Conservation (phyloP, 1,140 invertebrate genomes). For the Oreohelix idahoensis region DNA sequence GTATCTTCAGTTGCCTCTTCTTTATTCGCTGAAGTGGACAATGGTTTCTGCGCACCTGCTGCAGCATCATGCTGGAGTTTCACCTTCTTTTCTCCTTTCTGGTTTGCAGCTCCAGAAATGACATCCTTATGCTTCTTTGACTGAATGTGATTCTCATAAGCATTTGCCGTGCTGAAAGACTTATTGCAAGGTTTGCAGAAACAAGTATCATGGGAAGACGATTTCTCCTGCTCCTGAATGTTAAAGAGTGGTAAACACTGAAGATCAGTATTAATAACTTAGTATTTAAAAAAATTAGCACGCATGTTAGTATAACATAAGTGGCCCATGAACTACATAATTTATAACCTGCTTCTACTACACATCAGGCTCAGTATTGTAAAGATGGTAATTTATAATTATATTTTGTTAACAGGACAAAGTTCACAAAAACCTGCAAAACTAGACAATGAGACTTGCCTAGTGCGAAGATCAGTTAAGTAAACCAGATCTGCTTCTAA, state of each 20-base stretch:
- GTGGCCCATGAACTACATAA: no score
- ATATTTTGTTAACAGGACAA: no score
- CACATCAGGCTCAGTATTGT: no score
- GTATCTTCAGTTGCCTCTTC: slow-evolving; percentile 80
- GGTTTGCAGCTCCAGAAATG: slow-evolving; percentile 51
- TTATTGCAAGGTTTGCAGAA: slow-evolving; percentile 90
- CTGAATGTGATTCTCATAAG: slow-evolving; percentile 90
- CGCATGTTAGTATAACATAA: no score
- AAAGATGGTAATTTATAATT: no score
- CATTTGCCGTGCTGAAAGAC: slow-evolving; percentile 85
- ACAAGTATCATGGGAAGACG: not conserved
- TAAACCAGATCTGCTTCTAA: no score
- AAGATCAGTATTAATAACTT: no score
- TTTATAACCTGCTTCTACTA: no score
- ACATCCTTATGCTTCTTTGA: slow-evolving; percentile 93
- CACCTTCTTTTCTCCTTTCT: slow-evolving; percentile 72
- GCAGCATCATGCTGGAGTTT: slow-evolving; percentile 56
- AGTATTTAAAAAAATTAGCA: no score
- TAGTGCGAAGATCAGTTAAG: no score
- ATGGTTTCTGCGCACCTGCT: not conserved
- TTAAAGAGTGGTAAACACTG: not conserved
- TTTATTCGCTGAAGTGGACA: slow-evolving; percentile 74
- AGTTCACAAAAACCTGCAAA: no score
- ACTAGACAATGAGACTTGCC: no score
- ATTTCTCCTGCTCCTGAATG: slow-evolving; percentile 32